Evolutionary conservation across 2,113 vertebrate species (phyloP), one percentile per base, ranked within the genome.

Genomic region (Phyllopteryx taeniolatus): DNA sequence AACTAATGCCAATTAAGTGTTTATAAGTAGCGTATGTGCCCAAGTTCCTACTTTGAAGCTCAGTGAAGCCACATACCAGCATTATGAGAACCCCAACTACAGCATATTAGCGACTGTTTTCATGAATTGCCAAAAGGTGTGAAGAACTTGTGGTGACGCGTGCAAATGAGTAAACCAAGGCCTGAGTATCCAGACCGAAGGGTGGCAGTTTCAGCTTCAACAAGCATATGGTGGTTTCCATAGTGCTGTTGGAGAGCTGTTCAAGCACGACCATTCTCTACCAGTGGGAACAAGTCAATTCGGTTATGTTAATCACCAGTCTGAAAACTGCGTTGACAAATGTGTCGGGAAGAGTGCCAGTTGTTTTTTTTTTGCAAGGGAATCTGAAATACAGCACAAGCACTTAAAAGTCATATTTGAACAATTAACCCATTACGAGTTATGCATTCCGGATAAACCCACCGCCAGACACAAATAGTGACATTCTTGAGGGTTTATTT

Each of bases 401-500:
- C 22, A 31, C 3, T 43, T n/a, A 64, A 43, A 43, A 22, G 63
- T 65, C n/a, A 27, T 9, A 46, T 27, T 65, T 27, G n/a, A 64
- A 10, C 5, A 1, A 35, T n/a, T 20, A 19, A 19, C 2, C 5
- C 22, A 42, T 9, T 17, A 42, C 12, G 6, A 42, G 8, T 47
- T 10, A 54, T 54, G 20, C 42, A 70, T 6, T 68, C 10, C 20
- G 62, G 46, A 63, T 62, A 71, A 67, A 20, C 2, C 20, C 10
- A 0, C 8, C 2, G 14, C 0, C 46, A 76, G 44, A 62, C 47
- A 72, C 61, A 39, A 6, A 17, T 67, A 69, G 64, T 80, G 75
- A 83, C 75, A 81, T 86, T 83, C 65, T 83, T 80, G 8, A 83
- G 86, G 71, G 80, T 88, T 90, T 91, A 87, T 85, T 88, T 47